A percentile compares a stretch with the other conserved stretches of the same genome.
These are phyloP conservation scores for Panagrolaimus sp. DNA, from an alignment of 1,140 invertebrate species.

Conservation along the genomic window DNA sequence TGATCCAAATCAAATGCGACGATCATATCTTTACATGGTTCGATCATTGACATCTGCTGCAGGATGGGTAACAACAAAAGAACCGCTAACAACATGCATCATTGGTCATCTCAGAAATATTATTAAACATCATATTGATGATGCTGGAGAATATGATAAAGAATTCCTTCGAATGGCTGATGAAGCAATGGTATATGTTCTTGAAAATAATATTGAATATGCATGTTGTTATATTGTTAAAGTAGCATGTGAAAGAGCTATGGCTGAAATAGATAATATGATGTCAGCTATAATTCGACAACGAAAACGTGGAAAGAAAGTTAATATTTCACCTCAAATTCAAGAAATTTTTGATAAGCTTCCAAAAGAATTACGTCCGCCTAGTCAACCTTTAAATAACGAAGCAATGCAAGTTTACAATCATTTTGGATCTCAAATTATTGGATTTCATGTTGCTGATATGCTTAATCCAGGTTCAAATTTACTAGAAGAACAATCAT, in stretches of 20 bases:
- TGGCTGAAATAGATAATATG: constrained; percentile 96
- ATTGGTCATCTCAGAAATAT: too few species aligned
- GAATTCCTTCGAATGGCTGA: constrained; percentile 70
- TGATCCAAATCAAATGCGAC: too few species aligned
- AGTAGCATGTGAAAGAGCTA: constrained; percentile 76
- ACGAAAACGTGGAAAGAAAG: constrained; percentile 73
- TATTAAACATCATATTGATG: too few species aligned
- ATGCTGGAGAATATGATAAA: constrained; percentile 65
- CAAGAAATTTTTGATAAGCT: constrained; percentile 87
- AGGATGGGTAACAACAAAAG: too few species aligned
- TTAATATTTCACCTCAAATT: constrained; percentile 79
- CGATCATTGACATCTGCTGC: too few species aligned
- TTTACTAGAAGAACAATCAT: too few species aligned
- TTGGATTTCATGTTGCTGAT: constrained; percentile 44
- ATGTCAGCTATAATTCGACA: constrained; percentile 82
- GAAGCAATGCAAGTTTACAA: too few species aligned
- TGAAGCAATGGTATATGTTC: constrained; percentile 70
- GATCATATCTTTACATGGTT: too few species aligned
- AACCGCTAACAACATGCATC: too few species aligned
- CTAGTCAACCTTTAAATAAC: too few species aligned
- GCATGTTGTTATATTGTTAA: constrained; percentile 96
- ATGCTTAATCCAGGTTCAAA: constrained; percentile 29
- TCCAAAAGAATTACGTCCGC: too few species aligned
- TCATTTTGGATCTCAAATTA: too few species aligned
- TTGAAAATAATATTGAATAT: constrained; percentile 89